These are phyloP conservation scores for Rhopilema esculentum DNA, from an alignment of 30 jellyfish, hydroid and myxozoan genomes.

Conservation along the genomic window DNA sequence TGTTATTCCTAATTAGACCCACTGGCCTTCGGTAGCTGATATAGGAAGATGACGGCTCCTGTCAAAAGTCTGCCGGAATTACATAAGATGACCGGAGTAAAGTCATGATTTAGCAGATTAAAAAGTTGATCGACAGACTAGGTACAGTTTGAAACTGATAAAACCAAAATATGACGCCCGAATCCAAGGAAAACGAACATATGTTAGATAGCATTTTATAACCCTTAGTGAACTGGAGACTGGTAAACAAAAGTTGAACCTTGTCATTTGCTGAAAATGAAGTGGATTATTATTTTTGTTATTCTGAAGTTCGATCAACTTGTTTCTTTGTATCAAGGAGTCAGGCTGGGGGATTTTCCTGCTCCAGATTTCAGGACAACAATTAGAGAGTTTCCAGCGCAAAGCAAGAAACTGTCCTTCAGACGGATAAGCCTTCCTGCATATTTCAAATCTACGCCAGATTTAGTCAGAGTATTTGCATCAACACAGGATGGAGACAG, in stretches of 20 bases:
- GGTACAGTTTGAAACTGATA: background rate
- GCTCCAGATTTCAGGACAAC: slow-evolving; percentile 76
- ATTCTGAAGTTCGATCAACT: slow-evolving; percentile 3
- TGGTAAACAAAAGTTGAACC: slow-evolving; percentile 2
- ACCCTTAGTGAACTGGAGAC: background rate
- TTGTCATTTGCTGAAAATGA: slow-evolving; percentile 4
- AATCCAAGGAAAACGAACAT: background rate
- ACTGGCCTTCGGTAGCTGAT: background rate
- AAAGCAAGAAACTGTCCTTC: slow-evolving; percentile 59
- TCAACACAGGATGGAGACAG: slow-evolving; percentile 90
- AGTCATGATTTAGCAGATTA: background rate
- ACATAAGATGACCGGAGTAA: background rate
- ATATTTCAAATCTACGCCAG: slow-evolving; percentile 68
- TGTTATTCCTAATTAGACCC: background rate
- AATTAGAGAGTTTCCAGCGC: slow-evolving; percentile 53
- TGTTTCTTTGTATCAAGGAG: slow-evolving; percentile 60
- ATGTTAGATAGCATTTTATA: background rate
- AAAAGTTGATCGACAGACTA: background rate
- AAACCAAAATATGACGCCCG: background rate
- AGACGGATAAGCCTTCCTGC: slow-evolving; percentile 67
- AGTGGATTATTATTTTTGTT: background rate
- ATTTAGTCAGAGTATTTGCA: slow-evolving; percentile 84
- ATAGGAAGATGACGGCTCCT: background rate
- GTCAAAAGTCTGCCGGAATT: background rate
- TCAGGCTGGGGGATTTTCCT: slow-evolving; percentile 90